A percentile compares a stretch with the other conserved stretches of the same genome.
Conservation (phyloP, 2,888 invertebrate genomes). For the Xestia xanthographa region DNA sequence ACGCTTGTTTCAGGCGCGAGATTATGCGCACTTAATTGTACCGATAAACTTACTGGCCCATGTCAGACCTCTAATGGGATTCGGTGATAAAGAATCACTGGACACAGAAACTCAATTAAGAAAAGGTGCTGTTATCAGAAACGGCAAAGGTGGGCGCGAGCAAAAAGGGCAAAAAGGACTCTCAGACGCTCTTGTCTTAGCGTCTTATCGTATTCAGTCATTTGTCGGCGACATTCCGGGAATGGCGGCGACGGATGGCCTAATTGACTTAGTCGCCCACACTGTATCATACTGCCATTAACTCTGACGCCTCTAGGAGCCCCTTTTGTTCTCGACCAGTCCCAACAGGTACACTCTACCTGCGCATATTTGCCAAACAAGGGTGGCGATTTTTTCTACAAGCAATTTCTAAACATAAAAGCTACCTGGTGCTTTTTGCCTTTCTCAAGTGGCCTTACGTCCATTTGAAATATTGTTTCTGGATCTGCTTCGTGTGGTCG, state of each 20-base stretch:
- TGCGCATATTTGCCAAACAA: slow-evolving; percentile 81
- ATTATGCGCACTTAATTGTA: slow-evolving; percentile 80
- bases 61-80: slow-evolving; percentile 82
- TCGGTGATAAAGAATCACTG: slow-evolving; percentile 82
- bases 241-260: slow-evolving; percentile 89
- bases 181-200: slow-evolving; percentile 79
- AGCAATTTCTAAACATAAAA: slow-evolving; percentile 68
- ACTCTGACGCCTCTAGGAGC: slow-evolving; percentile 85
- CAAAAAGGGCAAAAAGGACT: slow-evolving; percentile 81
- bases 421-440: slow-evolving; percentile 80
- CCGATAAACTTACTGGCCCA: slow-evolving; percentile 79
- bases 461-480: slow-evolving; percentile 80
- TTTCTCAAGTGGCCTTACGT: slow-evolving; percentile 71
- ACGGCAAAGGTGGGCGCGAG: slow-evolving; percentile 75
- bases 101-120: slow-evolving; percentile 89
- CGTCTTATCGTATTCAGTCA: slow-evolving; percentile 86
- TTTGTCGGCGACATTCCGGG: slow-evolving; percentile 89
- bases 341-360: slow-evolving; percentile 86
- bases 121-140: slow-evolving; percentile 86
- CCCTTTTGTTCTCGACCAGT: slow-evolving; percentile 86
- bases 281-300: slow-evolving; percentile 87
- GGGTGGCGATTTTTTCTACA: slow-evolving; percentile 73
- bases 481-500: slow-evolving; percentile 72
- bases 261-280: slow-evolving; percentile 90
- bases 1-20: slow-evolving; percentile 69